Base-by-base conservation (phyloP, 2,888 invertebrate species). In the Volucella inanis region DNA sequence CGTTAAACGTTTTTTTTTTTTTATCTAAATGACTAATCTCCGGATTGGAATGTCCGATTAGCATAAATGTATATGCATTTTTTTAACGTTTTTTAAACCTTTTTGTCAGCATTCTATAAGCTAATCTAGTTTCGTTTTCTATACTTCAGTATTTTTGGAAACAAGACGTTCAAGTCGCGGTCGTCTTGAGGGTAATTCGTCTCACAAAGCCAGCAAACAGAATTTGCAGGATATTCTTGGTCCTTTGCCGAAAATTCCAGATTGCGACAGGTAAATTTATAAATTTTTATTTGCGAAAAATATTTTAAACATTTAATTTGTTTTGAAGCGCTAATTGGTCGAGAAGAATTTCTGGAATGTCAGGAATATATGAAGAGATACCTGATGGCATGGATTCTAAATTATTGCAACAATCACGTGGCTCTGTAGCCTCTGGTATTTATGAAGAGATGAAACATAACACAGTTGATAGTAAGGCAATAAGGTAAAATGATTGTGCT, bases 351-450 rank as follows among this genome's bases (percentile, higher is more conserved):
- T 90, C 90, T 10, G 90, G 90, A 2, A 89, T 90, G 43, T 92
- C 92, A 0, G 92, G 91, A 12, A 92, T 92, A 14, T 92, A 92
- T 80, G 92, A 92, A 79, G 92, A 92, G 81, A 92, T 92, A 45
- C 89, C 89, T 8, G 92, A 92, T 72, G 89, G 88, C 14, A 86
- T 77, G 54, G 71, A 82, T 6, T 1, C 43, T 6, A 76, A 61
- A 55, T 10, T 68, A 8, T n/a, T 67, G 8, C 64, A 78, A 22
- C 70, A 80, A 38, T 90, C 92, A 0, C 89, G 91, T 1, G 89
- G 89, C 0, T 92, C 92, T 0, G 89, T 92, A 45, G 91, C 91
- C 0, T 92, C 92, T 0, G 92, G 92, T 3, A 92, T 92, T 31
- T 92, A 92, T 81, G 92, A 92, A 84, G 92, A 92, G 82, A 92